Percentiles rank a stretch among this genome's conserved stretches.
phyloP scores from a whole-genome alignment of 2,888 invertebrate genomes.

The Subacronicta megacephala region DNA sequence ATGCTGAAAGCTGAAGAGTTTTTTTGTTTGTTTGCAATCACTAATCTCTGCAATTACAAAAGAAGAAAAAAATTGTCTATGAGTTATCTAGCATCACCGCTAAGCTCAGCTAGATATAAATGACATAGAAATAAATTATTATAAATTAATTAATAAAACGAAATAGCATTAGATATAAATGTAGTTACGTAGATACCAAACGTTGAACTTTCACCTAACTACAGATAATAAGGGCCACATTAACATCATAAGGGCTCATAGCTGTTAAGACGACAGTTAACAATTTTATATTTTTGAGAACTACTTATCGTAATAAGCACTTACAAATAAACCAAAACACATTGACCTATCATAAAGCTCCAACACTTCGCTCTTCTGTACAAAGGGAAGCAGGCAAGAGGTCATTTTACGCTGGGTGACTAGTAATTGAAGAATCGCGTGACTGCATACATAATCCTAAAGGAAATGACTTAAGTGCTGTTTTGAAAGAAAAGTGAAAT shows the following conservation, averaged over 20 bases:
- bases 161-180: too few species aligned
- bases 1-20: too few species aligned
- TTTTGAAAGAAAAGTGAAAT: constrained; percentile 59
- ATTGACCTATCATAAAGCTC: constrained; percentile 38
- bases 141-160: too few species aligned
- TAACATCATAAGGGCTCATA: constrained; percentile 32
- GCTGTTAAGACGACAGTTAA: constrained; percentile 38
- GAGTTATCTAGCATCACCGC: too few species aligned
- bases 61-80: too few species aligned
- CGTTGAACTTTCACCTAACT: constrained; percentile 20
- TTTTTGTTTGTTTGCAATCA: too few species aligned
- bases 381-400: constrained; percentile 37
- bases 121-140: too few species aligned
- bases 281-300: constrained; percentile 40
- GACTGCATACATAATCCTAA: constrained; percentile 58
- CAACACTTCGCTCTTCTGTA: constrained; percentile 17
- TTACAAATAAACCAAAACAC: constrained; percentile 23
- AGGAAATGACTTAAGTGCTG: constrained; percentile 60
- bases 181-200: too few species aligned
- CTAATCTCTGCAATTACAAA: too few species aligned
- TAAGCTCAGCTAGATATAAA: too few species aligned
- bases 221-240: constrained; percentile 38
- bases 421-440: constrained; percentile 67
- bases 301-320: constrained; percentile 27
- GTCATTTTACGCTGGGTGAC: constrained; percentile 46